Base-by-base conservation (phyloP, 2,797 vertebrate species). In the Cossypha heuglini region DNA sequence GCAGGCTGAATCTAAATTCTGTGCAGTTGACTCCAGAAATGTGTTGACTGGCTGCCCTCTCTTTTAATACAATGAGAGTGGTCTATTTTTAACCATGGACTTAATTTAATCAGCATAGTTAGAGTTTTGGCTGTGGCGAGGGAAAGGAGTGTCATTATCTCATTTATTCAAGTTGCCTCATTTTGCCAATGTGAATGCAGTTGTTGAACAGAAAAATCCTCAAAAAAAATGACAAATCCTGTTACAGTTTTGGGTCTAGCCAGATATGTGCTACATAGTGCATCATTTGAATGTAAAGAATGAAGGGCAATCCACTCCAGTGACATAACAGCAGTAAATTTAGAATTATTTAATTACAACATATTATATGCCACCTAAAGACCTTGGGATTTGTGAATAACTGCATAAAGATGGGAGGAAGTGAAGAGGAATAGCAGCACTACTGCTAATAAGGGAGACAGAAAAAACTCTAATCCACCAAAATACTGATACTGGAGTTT, bases 71-170 rank as follows among this genome's bases (percentile, higher is more conserved):
- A 91, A n/a, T 49, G 22, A 57, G 75, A 93, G 64, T 83, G 33
- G 20, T 94, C 68, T 96, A 80, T 94, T 97, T 96, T 96, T 91
- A 95, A 75, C 57, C 62, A 26, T 35, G 45, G 49, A 1, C n/a
- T 74, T 80, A 64, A 87, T 96, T 95, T 86, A 92, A 94, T 93
- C 68, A 89, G 10, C 31, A 10, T 52, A 64, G 84, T 62, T 68
- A 68, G 38, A 83, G 59, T 76, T 91, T 91, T 93, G 91, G 49
- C 78, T 77, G 11, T 18, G 35, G 67, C 0, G 0, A 76, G 15
- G 25, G 26, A 74, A 90, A 93, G 37, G 16, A n/a, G 12, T 72
- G 24, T 54, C 57, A 25, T 79, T 66, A 71, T 63, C 38, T 92
- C 58, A 80, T 93, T 88, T 76, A 77, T 67, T 71, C 67, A 78